These are phyloP conservation scores for Diploscapter pachys DNA, from an alignment of 1,140 invertebrate genomes.

Conservation along the genomic window DNA sequence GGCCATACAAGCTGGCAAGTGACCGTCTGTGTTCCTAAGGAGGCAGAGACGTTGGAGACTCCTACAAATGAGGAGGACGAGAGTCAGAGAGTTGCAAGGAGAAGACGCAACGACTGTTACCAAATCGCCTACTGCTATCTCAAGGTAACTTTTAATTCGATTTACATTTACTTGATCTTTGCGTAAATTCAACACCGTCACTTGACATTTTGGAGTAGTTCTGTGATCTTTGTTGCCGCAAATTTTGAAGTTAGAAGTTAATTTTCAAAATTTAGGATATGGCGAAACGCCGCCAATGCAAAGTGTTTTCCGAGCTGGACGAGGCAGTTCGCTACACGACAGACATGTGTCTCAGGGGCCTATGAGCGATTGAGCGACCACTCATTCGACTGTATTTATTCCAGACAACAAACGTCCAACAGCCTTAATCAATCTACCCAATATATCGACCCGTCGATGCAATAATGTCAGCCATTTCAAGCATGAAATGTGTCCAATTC, in stretches of 20 bases:
- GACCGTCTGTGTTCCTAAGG: slow-evolving; percentile 56
- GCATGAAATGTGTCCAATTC: too few relatives aligned
- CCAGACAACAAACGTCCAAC: too few relatives aligned
- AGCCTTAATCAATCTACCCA: too few relatives aligned
- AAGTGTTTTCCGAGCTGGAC: slow-evolving; percentile 47
- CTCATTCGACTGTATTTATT: too few relatives aligned
- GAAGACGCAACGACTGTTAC: slow-evolving; percentile 53
- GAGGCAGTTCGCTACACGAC: slow-evolving; percentile 18
- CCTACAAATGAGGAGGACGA: slow-evolving; percentile 36
- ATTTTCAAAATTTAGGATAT: slow-evolving; percentile 41
- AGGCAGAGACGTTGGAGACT: slow-evolving; percentile 52
- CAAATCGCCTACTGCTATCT: slow-evolving; percentile 55
- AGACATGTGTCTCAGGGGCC: too few relatives aligned
- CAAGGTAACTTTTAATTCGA: slow-evolving; percentile 31
- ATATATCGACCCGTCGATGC: too few relatives aligned
- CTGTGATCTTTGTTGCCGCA: slow-evolving; percentile 7
- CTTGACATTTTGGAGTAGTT: too few relatives aligned
- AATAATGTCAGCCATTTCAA: too few relatives aligned
- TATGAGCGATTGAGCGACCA: too few relatives aligned
- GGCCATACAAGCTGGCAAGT: slow-evolving; percentile 58
- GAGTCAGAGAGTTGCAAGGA: slow-evolving; percentile 22
- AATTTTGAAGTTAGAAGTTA: background rate
- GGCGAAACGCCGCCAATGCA: slow-evolving; percentile 53
- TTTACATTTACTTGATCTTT: background rate
- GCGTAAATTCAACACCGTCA: too few relatives aligned